phyloP scores from a whole-genome alignment of 92 coral and sea anemone species.

The Bergia puertoricense region DNA sequence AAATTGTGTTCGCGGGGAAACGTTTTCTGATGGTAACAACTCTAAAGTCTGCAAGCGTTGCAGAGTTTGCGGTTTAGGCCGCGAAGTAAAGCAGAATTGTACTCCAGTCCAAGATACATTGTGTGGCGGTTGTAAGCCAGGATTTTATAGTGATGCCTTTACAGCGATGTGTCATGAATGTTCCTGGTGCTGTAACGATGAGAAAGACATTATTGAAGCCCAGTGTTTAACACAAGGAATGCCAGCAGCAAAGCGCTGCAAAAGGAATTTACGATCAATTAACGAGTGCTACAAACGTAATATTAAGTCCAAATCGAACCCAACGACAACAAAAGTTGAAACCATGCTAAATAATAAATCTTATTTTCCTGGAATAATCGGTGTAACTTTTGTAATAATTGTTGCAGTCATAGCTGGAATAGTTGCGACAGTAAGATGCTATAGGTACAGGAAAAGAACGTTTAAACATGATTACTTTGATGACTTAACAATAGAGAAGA shows the following conservation, averaged over 20 bases:
- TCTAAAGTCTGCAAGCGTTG: slow-evolving; percentile 42
- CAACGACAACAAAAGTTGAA: background rate
- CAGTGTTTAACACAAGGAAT: slow-evolving; percentile 35
- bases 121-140: slow-evolving; percentile 52
- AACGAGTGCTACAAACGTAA: slow-evolving; percentile 2
- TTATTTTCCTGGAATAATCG: background rate
- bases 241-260: slow-evolving; percentile 19
- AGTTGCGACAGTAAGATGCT: background rate
- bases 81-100: slow-evolving; percentile 35
- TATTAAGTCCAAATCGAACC: background rate
- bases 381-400: background rate
- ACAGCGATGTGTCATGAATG: slow-evolving; percentile 35
- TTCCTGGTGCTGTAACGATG: slow-evolving; percentile 54
- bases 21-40: slow-evolving; percentile 23
- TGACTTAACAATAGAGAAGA: background rate
- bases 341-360: background rate
- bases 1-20: slow-evolving; percentile 35
- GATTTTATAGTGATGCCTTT: slow-evolving; percentile 6
- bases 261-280: background rate
- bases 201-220: slow-evolving; percentile 3
- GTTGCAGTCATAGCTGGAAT: too few species aligned
- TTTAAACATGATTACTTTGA: background rate
- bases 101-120: slow-evolving; percentile 20
- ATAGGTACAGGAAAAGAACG: background rate
- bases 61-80: slow-evolving; percentile 19